A percentile compares a stretch with the other conserved stretches of the same genome.
Evolutionary conservation across 2,797 vertebrate species (phyloP).

Genomic region (Microctenopoma lineatum): DNA sequence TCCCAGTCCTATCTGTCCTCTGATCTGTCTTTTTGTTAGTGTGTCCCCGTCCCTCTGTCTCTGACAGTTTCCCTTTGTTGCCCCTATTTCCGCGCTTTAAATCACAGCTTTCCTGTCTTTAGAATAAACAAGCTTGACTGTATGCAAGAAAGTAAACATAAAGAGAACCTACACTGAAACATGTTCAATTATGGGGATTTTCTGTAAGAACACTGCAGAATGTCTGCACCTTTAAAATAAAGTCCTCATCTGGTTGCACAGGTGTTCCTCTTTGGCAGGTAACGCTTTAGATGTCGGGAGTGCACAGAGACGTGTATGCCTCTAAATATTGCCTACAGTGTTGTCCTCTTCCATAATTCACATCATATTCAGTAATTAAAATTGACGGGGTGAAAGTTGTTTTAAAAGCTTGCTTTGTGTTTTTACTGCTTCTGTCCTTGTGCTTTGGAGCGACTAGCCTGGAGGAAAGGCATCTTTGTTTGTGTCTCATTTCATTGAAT

Average conservation of each 20-base stretch:
- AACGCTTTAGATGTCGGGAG: background rate
- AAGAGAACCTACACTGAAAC: too few relatives aligned
- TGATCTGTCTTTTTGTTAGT: constrained; percentile 41
- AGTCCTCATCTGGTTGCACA: constrained; percentile 12
- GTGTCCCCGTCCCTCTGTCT: constrained; percentile 14
- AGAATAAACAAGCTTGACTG: constrained; percentile 1
- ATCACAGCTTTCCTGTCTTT: background rate
- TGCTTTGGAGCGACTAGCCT: background rate
- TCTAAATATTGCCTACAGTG: background rate
- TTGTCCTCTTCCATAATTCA: background rate
- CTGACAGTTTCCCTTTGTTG: constrained; percentile 42
- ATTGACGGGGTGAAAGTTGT: constrained; percentile 1
- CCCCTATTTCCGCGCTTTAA: background rate
- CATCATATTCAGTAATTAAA: constrained; percentile 18
- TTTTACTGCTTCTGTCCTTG: constrained; percentile 7
- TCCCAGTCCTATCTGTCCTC: constrained; percentile 55
- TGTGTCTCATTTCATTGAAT: constrained; percentile 10
- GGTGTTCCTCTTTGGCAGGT: background rate
- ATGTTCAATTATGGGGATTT: too few relatives aligned
- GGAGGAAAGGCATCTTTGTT: background rate
- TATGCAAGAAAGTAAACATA: background rate
- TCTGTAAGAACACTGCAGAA: too few relatives aligned
- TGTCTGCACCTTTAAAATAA: constrained; percentile 26
- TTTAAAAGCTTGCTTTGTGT: background rate
- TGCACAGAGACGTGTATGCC: background rate